A percentile compares a stretch with the other conserved stretches of the same genome.
These are phyloP conservation scores for Trematomus loennbergii DNA, from an alignment of 2,113 vertebrate species.

Conservation along the genomic window DNA sequence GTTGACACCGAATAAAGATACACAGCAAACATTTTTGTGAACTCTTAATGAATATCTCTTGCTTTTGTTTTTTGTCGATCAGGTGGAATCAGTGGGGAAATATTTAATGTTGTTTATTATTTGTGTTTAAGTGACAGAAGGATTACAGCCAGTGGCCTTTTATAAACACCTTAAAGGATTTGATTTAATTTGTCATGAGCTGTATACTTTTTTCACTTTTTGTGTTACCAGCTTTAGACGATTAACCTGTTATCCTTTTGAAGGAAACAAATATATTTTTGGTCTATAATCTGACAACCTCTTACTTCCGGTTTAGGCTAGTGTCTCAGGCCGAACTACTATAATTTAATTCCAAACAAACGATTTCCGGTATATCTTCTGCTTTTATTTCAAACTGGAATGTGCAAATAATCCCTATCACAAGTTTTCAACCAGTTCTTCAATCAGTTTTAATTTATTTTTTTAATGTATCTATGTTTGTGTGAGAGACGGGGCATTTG, in stretches of 20 bases:
- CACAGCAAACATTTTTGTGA: background rate
- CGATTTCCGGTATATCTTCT: background rate
- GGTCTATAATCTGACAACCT: background rate
- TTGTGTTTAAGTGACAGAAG: background rate
- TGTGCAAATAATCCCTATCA: background rate
- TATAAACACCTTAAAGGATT: background rate
- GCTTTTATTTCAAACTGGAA: conserved; percentile 10
- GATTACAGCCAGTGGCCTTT: background rate
- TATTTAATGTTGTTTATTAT: background rate
- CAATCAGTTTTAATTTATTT: background rate
- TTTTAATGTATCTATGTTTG: background rate
- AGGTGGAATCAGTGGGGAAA: background rate
- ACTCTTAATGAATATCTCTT: background rate
- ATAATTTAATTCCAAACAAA: background rate
- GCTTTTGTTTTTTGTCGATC: background rate
- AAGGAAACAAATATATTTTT: background rate
- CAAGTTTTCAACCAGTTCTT: background rate
- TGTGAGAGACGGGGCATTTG: background rate
- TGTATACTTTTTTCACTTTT: background rate
- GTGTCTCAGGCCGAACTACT: background rate
- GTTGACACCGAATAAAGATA: background rate
- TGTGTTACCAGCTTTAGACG: background rate
- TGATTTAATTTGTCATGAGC: background rate
- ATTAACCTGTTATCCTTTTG: background rate
- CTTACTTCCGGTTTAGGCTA: conserved; percentile 17